Percentiles rank a stretch among this genome's conserved stretches.
Conservation (phyloP, 2,113 vertebrate species). For the Alosa alosa region DNA sequence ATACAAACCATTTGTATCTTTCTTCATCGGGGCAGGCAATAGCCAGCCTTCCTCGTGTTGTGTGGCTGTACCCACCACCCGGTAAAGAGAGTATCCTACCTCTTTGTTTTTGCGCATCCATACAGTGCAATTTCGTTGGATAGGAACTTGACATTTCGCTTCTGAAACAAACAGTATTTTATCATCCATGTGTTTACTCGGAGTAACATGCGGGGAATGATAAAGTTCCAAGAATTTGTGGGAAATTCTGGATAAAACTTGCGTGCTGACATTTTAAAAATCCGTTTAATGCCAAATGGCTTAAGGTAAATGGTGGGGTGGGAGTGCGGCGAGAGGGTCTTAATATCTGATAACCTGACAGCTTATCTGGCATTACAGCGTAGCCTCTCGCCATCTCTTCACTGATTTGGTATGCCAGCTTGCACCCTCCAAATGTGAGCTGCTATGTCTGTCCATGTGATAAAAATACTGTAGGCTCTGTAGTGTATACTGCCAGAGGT, state of each 20-base stretch:
- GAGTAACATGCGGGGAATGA: not conserved
- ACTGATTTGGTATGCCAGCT: not conserved
- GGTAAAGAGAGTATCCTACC: not conserved
- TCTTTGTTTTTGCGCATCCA: constrained; percentile 30
- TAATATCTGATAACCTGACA: not conserved
- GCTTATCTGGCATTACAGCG: constrained; percentile 6
- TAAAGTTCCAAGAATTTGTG: not conserved
- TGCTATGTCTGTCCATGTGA: not conserved
- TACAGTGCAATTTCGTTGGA: not conserved
- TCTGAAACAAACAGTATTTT: not conserved
- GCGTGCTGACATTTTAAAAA: not conserved
- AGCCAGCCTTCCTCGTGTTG: not conserved
- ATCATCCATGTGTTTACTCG: not conserved
- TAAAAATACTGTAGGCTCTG: not conserved
- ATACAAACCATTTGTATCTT: not conserved
- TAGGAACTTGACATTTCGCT: not conserved
- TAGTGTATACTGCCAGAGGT: not conserved
- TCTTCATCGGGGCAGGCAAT: not conserved
- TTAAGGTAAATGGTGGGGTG: not conserved
- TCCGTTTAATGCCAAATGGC: not conserved
- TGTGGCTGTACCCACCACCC: not conserved
- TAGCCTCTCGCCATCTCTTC: not conserved
- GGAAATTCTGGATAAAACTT: not conserved
- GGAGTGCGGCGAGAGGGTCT: not conserved
- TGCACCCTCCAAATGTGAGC: not conserved